Evolutionary conservation across 2,888 invertebrate genomes (phyloP).

Genomic region (Eurytoma californica): DNA sequence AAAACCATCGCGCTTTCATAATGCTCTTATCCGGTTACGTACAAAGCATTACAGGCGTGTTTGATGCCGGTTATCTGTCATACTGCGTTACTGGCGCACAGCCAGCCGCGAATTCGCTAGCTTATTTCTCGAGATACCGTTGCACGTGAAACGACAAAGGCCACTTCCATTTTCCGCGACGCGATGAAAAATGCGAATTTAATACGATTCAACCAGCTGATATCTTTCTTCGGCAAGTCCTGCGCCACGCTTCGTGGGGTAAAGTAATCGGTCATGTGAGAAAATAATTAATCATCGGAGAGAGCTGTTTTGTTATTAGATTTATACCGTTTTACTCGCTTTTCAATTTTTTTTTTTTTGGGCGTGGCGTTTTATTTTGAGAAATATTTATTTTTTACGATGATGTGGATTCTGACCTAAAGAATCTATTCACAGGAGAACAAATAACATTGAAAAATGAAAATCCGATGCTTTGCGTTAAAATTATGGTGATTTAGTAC

Average conservation of each 20-base stretch:
- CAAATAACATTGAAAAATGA: too few relatives aligned
- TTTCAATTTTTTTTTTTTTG: too few relatives aligned
- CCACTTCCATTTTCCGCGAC: neutral
- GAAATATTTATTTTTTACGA: too few relatives aligned
- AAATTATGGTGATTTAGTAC: too few relatives aligned
- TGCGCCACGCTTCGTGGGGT: too few relatives aligned
- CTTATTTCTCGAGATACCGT: neutral
- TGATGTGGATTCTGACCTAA: too few relatives aligned
- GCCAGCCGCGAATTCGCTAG: slow-evolving; percentile 32
- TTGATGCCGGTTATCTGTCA: slow-evolving; percentile 42
- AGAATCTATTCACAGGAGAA: too few relatives aligned
- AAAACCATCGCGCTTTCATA: slow-evolving; percentile 6
- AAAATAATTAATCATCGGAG: too few relatives aligned
- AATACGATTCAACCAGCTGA: slow-evolving; percentile 11
- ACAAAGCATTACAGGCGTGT: slow-evolving; percentile 25
- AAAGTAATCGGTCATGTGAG: too few relatives aligned
- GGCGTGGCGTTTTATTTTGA: neutral
- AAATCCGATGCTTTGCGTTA: too few relatives aligned
- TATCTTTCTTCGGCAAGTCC: neutral
- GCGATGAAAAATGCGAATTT: slow-evolving; percentile 34
- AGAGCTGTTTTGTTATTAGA: too few relatives aligned
- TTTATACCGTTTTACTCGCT: too few relatives aligned
- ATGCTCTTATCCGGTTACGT: slow-evolving; percentile 3
- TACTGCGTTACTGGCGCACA: slow-evolving; percentile 30
- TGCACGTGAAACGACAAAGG: slow-evolving; percentile 3